Base-by-base conservation (phyloP, 2,888 invertebrate genomes). In the Psococerastis gibbosa region DNA sequence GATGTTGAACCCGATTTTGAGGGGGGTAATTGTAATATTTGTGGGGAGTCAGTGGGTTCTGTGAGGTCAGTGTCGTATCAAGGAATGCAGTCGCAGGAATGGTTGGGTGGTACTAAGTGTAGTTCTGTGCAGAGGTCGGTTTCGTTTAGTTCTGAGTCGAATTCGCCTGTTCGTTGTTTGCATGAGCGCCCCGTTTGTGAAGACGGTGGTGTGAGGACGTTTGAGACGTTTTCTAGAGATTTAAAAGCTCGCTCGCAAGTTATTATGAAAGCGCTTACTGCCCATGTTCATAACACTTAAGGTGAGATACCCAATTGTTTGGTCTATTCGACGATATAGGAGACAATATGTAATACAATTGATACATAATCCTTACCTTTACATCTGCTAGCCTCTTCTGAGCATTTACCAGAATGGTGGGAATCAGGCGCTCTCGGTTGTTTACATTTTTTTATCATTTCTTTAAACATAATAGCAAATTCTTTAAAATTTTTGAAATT, bases 201-300 rank as follows among this genome's bases (percentile, higher is more conserved):
- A n/a, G n/a, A n/a, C n/a, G n/a, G n/a, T n/a, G n/a, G n/a, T n/a
- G n/a, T n/a, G n/a, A n/a, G n/a, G n/a, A 20, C 17, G n/a, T 38
- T 38, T 11, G 38, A 38, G n/a, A 20, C 20, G 17, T 38, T 20
- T 11, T 13, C 38, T 6, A 38, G 11, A 18, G 20, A 38, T 38
- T 20, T 38, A 11, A 38, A 38, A 20, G 38, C 38, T 18, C 6
- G 38, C 17, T 38, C 38, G 13, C 38, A 38, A 20, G 20, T 38
- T 18, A 38, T 20, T 15, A 38, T 38, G 38, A 38, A 38, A 38
- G 38, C 38, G 15, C 22, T 38, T 13, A 38, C 38, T 5, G 38
- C 38, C 6, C 38, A 38, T 38, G 38, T 38, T 20, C 15, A 38
- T 20, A 38, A 38, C 22, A 18, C 38, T 5, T 38, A 38, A 38